A percentile compares a stretch with the other conserved stretches of the same genome.
These are phyloP conservation scores for Anguilla anguilla DNA, from an alignment of 2,797 vertebrate genomes.

Conservation along the genomic window DNA sequence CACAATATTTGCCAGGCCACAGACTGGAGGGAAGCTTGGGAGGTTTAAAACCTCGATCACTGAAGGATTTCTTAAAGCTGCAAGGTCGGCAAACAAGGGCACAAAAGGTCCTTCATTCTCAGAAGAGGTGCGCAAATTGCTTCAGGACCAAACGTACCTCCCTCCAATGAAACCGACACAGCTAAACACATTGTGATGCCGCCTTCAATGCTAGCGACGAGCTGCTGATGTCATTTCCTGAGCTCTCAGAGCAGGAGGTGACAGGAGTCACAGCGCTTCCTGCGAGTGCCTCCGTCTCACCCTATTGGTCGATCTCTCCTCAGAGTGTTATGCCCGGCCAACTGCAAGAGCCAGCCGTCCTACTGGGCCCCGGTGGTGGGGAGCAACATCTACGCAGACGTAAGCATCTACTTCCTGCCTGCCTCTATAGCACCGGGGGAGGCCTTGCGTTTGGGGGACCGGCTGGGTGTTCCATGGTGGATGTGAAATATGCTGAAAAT, in stretches of 20 bases:
- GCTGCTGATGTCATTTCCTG: background rate
- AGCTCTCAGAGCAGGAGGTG: background rate
- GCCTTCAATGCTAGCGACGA: background rate
- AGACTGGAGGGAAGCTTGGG: background rate
- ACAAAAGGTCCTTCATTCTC: background rate
- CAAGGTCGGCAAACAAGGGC: background rate
- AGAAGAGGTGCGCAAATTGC: background rate
- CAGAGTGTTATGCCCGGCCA: slow-evolving; percentile 84
- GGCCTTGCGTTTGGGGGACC: background rate
- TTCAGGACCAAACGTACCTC: background rate
- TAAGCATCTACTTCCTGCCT: slow-evolving; percentile 71
- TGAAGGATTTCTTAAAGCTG: slow-evolving; percentile 18
- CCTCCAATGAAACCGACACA: background rate
- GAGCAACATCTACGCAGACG: slow-evolving; percentile 87
- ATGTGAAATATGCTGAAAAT: background rate
- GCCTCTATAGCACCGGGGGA: background rate
- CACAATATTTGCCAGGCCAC: background rate
- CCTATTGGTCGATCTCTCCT: background rate
- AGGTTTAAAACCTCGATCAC: slow-evolving; percentile 20
- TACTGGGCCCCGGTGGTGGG: slow-evolving; percentile 92
- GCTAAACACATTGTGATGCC: background rate
- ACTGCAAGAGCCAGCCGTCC: slow-evolving; percentile 85
- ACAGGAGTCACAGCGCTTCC: background rate
- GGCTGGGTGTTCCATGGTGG: too few species aligned
- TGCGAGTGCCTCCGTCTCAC: slow-evolving; percentile 6